Conservation (phyloP, 2,113 vertebrate genomes). For the Peromyscus leucopus region DNA sequence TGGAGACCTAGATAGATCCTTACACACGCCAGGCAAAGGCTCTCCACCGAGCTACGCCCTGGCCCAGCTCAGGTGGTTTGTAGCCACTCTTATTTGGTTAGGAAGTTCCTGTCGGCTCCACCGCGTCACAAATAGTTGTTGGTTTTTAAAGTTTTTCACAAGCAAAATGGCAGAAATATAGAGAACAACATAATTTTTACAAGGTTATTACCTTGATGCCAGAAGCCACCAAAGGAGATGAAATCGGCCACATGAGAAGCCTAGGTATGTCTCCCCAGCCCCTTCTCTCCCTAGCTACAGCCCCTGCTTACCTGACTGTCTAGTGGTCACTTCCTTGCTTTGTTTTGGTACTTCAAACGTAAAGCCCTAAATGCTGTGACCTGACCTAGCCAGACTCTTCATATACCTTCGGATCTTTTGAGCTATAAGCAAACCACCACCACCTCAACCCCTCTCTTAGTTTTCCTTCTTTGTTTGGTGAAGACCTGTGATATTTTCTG, state of each 20-base stretch:
- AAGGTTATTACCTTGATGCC: background rate
- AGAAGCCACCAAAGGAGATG: background rate
- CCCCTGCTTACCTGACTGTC: background rate
- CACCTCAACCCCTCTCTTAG: background rate
- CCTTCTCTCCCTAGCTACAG: background rate
- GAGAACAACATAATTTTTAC: slow-evolving; percentile 19
- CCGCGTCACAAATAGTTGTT: slow-evolving; percentile 9
- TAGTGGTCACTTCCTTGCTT: background rate
- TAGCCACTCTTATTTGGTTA: slow-evolving; percentile 35
- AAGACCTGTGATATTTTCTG: slow-evolving; percentile 36
- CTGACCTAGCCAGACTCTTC: background rate
- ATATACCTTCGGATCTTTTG: background rate
- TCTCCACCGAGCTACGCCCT: background rate
- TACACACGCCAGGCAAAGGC: background rate
- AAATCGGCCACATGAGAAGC: background rate
- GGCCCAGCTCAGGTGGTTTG: background rate
- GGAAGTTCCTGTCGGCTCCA: slow-evolving; percentile 32
- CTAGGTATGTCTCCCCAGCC: background rate
- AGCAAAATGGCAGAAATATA: slow-evolving; percentile 49
- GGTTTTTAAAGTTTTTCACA: slow-evolving; percentile 13
- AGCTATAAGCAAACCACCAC: background rate
- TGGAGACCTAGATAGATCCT: background rate
- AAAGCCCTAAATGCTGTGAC: background rate
- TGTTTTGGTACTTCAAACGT: background rate
- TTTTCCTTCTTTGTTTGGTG: background rate